Percentiles rank a stretch among this genome's conserved stretches.
These are phyloP conservation scores for Panthera uncia DNA, from an alignment of 2,113 vertebrate genomes.

Conservation along the genomic window DNA sequence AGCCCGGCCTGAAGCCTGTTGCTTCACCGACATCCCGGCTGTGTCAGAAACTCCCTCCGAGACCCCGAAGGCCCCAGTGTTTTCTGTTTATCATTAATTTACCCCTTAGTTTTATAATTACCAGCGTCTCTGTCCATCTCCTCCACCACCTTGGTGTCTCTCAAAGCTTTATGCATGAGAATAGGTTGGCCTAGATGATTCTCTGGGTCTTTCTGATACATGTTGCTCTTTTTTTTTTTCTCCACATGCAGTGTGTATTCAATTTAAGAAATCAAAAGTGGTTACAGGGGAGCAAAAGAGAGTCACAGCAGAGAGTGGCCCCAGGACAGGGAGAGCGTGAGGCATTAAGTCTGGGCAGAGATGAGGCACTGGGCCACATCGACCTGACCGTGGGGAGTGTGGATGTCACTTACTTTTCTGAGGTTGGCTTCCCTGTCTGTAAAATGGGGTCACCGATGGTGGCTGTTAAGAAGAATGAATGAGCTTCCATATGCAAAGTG, in stretches of 20 bases:
- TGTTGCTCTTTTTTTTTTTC: background rate
- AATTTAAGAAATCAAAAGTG: background rate
- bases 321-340: background rate
- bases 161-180: background rate
- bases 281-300: background rate
- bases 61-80: background rate
- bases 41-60: background rate
- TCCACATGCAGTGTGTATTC: background rate
- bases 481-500: background rate
- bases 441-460: background rate
- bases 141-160: background rate
- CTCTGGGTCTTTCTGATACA: background rate
- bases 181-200: background rate
- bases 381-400: accelerated
- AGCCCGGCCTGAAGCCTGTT: background rate
- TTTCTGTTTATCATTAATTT: background rate
- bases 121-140: background rate
- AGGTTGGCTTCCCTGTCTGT: background rate
- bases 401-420: background rate
- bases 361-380: background rate
- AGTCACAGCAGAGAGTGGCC: too few species aligned
- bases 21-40: background rate
- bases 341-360: background rate
- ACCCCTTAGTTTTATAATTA: background rate
- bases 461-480: background rate